phyloP scores from a whole-genome alignment of 2,797 vertebrate species.

The Premnoplex brunnescens region DNA sequence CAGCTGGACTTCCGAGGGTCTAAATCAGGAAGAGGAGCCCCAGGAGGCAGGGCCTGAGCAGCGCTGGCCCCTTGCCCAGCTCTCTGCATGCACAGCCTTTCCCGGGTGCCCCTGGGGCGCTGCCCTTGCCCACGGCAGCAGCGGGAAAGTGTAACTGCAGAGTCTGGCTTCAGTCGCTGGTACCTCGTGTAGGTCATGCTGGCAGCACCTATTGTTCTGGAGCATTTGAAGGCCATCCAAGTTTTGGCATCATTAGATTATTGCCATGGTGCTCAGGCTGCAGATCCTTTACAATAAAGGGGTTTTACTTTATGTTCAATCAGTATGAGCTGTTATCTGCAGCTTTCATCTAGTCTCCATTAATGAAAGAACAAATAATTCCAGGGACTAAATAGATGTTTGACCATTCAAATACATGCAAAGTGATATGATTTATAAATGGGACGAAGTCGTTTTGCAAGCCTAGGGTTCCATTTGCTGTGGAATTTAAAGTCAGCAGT shows the following conservation, averaged over 20 bases:
- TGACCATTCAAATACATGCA: constrained; percentile 55
- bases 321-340: constrained; percentile 53
- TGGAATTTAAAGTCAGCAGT: constrained; percentile 51
- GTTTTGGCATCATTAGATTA: constrained; percentile 73
- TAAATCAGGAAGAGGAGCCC: background rate
- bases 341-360: constrained; percentile 68
- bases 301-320: constrained; percentile 53
- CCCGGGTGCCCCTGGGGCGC: background rate
- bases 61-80: background rate
- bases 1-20: background rate
- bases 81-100: background rate
- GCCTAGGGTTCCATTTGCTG: constrained; percentile 49
- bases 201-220: constrained; percentile 64
- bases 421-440: constrained; percentile 62
- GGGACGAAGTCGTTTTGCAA: constrained; percentile 43
- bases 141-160: background rate
- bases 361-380: constrained; percentile 68
- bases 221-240: constrained; percentile 60
- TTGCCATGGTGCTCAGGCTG: constrained; percentile 39
- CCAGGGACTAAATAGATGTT: constrained; percentile 45
- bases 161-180: background rate
- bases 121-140: background rate
- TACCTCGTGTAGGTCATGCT: constrained; percentile 12
- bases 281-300: constrained; percentile 48
- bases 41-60: background rate